phyloP scores from a whole-genome alignment of 2,797 vertebrate species.

The Rhinichthys osculus region DNA sequence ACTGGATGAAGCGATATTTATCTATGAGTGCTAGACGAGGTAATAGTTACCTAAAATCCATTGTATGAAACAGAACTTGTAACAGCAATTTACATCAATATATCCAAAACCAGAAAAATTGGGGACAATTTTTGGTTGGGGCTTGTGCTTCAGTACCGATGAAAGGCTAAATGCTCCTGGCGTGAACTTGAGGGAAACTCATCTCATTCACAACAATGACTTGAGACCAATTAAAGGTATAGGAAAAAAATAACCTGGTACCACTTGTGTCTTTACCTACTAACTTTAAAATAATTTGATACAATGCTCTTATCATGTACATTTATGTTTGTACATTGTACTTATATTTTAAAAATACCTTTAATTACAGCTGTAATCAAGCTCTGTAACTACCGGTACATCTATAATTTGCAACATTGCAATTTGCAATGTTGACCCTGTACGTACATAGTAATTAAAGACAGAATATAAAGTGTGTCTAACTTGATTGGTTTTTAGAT shows the following conservation, averaged over 20 bases:
- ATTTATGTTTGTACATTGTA: background rate
- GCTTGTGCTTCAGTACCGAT: background rate
- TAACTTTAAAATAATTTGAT: background rate
- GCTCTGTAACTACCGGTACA: background rate
- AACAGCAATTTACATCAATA: background rate
- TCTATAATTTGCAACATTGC: background rate
- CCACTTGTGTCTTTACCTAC: background rate
- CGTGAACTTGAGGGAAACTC: background rate
- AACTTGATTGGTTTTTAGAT: background rate
- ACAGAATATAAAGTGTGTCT: too few relatives aligned
- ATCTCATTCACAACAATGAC: background rate
- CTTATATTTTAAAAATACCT: background rate
- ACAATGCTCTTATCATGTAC: too few relatives aligned
- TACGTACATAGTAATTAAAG: too few relatives aligned
- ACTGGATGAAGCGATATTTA: background rate
- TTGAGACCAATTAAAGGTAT: background rate
- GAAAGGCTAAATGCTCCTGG: background rate
- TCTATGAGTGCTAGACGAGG: too few relatives aligned
- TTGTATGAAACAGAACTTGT: background rate
- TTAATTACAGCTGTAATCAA: background rate
- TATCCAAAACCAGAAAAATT: background rate
- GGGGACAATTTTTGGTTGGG: background rate
- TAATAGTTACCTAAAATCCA: too few relatives aligned
- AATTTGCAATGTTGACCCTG: background rate
- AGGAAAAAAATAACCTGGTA: background rate